Evolutionary conservation across 30 jellyfish, hydroid and myxozoan species (phyloP), one percentile per base, ranked within the genome.

Genomic region (Morbakka virulenta): DNA sequence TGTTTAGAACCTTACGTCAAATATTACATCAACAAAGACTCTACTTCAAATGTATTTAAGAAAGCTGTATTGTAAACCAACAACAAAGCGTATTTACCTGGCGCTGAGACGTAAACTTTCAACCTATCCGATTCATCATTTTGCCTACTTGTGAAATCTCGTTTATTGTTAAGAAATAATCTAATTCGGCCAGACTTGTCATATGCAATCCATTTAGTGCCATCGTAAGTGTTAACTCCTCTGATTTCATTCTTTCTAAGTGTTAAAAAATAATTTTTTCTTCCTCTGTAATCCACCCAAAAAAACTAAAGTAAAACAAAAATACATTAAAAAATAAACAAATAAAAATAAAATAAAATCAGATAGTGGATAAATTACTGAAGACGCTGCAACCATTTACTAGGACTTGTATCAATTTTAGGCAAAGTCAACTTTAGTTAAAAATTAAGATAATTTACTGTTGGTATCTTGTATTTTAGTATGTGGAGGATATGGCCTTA

Each of bases 121-220:
- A 13, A 69, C 4, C 98, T 87, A 30, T 69, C 72, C 3, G 80
- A 48, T 30, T 64, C 89, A 28, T 74, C 74, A 31, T 79, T 84
- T 22, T 70, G 53, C 51, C 47, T 23, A 0, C 96, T 64, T 3
- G 57, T 31, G 51, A 61, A 91, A 14, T 73, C 47, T 22, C 26
- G 74, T 57, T 69, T 52, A 0, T 87, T 87, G 62, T 91, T 82
- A 24, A 91, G 48, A 14, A 49, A 68, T 47, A 91, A 30, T 21
- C 1, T 32, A 28, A 68, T 66, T 36, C 81, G 64, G 13, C 95
- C 68, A 3, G 63, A 28, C 3, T 85, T 96, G 62, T 91, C 98
- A 47, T 67, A 66, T 14, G 84, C 98, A 22, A 84, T 75, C 98
- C 98, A 91, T 32, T 67, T 78, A 23, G 96, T 91, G 2, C 64